Evolutionary conservation across 2,113 vertebrate genomes (phyloP).

Genomic region (Natator depressus): DNA sequence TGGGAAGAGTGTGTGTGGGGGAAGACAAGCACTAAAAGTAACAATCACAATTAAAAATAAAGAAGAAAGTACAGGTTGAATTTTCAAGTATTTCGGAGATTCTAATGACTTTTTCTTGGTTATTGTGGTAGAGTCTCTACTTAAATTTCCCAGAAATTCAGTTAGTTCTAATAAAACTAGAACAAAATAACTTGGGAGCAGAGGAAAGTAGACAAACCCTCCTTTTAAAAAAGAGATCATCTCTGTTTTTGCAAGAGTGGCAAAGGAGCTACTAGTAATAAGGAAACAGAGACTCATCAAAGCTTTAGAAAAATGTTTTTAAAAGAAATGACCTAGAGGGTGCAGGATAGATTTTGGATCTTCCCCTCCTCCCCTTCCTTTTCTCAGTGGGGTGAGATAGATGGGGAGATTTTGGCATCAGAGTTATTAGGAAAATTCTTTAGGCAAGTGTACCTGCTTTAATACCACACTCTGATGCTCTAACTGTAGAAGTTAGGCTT

Average conservation of each 20-base stretch:
- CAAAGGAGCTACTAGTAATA: neutral
- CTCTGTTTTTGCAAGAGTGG: neutral
- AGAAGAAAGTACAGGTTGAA: neutral
- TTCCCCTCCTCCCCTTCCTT: neutral
- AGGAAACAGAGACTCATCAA: neutral
- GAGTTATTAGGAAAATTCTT: neutral
- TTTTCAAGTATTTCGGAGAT: neutral
- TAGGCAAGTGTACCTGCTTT: neutral
- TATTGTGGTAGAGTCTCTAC: neutral
- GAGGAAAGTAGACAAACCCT: neutral
- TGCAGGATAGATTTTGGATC: neutral
- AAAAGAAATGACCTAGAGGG: neutral
- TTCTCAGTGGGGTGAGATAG: neutral
- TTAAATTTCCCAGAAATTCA: neutral
- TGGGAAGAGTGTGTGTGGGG: neutral
- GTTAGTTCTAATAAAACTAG: neutral
- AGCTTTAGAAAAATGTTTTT: neutral
- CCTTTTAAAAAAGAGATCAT: neutral
- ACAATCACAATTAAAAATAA: neutral
- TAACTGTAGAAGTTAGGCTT: neutral
- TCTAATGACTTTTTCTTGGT: neutral
- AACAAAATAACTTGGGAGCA: neutral
- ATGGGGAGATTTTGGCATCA: neutral
- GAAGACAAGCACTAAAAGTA: neutral
- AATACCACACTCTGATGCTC: neutral